A percentile compares a stretch with the other conserved stretches of the same genome.
Evolutionary conservation across 2,113 vertebrate species (phyloP).

Genomic region (Naja naja): DNA sequence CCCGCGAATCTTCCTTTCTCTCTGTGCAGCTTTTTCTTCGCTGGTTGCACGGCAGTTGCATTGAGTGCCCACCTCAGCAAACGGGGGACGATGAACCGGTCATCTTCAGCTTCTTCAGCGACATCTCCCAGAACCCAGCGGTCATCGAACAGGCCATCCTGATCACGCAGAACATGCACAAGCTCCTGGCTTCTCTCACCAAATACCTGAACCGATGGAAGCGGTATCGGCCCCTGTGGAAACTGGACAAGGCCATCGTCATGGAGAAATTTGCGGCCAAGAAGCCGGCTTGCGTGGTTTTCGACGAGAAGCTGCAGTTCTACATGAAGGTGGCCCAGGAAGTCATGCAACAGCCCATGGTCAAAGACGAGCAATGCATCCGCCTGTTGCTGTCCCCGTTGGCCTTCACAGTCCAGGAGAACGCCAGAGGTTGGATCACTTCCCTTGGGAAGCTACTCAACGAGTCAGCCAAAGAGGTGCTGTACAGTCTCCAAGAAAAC

Average conservation of each 20-base stretch:
- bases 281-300: constrained; percentile 77
- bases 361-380: constrained; percentile 78
- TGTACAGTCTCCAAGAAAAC: constrained; percentile 76
- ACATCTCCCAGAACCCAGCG: constrained; percentile 77
- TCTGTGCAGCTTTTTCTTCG: constrained; percentile 80
- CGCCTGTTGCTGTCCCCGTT: constrained; percentile 82
- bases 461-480: constrained; percentile 78
- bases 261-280: constrained; percentile 82
- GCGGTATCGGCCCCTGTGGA: constrained; percentile 84
- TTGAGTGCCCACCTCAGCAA: constrained; percentile 83
- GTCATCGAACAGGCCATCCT: constrained; percentile 74
- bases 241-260: constrained; percentile 76
- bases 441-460: constrained; percentile 85
- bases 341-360: constrained; percentile 70
- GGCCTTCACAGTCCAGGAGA: constrained; percentile 72
- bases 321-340: constrained; percentile 72
- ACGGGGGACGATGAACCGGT: constrained; percentile 71
- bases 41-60: constrained; percentile 90
- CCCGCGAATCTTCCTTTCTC: neutral
- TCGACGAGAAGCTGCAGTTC: constrained; percentile 86
- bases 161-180: constrained; percentile 79
- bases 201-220: constrained; percentile 81
- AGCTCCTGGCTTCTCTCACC: constrained; percentile 72
- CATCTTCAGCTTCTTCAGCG: constrained; percentile 80
- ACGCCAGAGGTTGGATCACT: constrained; percentile 77